Conservation (phyloP, 2,888 invertebrate genomes). For the Scotopteryx bipunctaria region DNA sequence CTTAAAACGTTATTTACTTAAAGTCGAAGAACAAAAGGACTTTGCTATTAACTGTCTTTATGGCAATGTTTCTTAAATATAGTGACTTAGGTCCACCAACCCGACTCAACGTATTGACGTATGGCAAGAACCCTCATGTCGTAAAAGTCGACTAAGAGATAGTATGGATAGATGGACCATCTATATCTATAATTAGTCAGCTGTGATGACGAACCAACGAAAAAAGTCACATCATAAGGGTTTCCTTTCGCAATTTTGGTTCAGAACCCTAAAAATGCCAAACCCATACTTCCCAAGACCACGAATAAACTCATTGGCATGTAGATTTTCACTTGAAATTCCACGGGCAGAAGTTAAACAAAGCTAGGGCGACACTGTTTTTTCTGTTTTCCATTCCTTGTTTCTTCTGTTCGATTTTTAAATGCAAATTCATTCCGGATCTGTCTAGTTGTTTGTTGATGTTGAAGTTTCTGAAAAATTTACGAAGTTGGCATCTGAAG, state of each 20-base stretch:
- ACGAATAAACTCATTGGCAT: slow-evolving; percentile 21
- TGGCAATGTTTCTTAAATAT: slow-evolving; percentile 8
- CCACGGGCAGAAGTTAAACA: slow-evolving; percentile 24
- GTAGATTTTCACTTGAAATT: slow-evolving; percentile 28
- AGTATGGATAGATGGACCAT: too few species aligned
- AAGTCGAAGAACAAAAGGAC: slow-evolving; percentile 28
- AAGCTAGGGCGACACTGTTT: slow-evolving; percentile 9
- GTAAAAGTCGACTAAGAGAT: too few species aligned
- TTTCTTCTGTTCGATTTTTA: slow-evolving; percentile 25
- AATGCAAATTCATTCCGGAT: slow-evolving; percentile 22
- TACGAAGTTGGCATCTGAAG: too few species aligned
- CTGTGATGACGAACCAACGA: too few species aligned
- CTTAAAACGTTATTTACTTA: slow-evolving; percentile 46
- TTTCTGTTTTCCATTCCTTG: slow-evolving; percentile 8
- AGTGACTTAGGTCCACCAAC: too few species aligned
- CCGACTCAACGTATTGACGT: too few species aligned
- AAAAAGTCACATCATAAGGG: too few species aligned
- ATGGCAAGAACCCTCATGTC: too few species aligned
- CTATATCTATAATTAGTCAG: too few species aligned
- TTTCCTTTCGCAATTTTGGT: neutral
- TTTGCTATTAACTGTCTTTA: slow-evolving; percentile 25
- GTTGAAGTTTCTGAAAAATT: neutral
- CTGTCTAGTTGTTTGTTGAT: neutral
- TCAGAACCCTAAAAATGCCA: neutral
- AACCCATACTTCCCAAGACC: slow-evolving; percentile 4